phyloP scores from a whole-genome alignment of 92 coral and sea anemone species.

The Metridium senile region DNA sequence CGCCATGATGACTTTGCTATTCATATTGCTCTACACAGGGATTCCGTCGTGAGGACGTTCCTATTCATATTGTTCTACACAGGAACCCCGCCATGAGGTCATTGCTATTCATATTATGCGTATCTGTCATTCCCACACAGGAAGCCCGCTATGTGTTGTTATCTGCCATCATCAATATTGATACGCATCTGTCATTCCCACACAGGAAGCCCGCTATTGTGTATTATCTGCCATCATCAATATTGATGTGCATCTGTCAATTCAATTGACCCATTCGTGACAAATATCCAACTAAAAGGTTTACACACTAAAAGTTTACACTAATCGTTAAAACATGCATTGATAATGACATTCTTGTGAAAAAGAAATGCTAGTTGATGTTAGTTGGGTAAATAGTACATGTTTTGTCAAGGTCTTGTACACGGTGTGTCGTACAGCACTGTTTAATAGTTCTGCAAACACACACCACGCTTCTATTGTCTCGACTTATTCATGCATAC shows the following conservation, averaged over 20 bases:
- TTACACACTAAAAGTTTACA: background rate
- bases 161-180: background rate
- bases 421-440: background rate
- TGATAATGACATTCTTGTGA: slow-evolving; percentile 2
- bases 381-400: slow-evolving; percentile 1
- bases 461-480: slow-evolving; percentile 10
- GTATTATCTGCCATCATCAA: too few relatives aligned
- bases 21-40: too few relatives aligned
- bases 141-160: too few relatives aligned
- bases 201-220: slow-evolving; percentile 7
- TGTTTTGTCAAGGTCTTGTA: background rate
- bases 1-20: too few relatives aligned
- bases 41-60: too few relatives aligned
- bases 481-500: slow-evolving; percentile 2
- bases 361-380: background rate
- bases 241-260: background rate
- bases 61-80: too few relatives aligned
- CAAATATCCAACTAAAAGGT: background rate
- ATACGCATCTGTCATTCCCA: too few relatives aligned
- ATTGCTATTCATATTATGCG: too few relatives aligned
- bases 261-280: background rate
- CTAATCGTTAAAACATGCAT: slow-evolving; percentile 6
- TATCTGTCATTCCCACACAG: too few relatives aligned
- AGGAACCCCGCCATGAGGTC: too few relatives aligned
- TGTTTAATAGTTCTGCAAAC: background rate